Evolutionary conservation across 2,888 invertebrate genomes (phyloP), one percentile per base, ranked within the genome.

Genomic region (Mantis religiosa): DNA sequence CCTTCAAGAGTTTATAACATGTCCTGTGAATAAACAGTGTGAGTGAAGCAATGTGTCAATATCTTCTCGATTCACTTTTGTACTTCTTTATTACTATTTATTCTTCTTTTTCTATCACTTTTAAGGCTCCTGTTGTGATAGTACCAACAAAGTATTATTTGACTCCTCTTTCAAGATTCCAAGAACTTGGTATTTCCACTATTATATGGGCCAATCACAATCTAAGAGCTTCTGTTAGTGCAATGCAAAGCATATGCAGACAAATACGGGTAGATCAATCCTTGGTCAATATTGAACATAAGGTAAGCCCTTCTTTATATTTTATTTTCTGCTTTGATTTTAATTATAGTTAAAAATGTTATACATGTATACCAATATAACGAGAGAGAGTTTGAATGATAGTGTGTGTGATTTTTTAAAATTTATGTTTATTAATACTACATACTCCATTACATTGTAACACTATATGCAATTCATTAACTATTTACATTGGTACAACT

Each of bases 201-300:
- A 92, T 93, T 3, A 93, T 93, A 87, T 93, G 93, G 93, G 93
- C 93, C 88, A 93, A 93, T 91, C 93, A 93, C 90, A 93, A 93
- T 88, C 90, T 93, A 54, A 90, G 93, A 84, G 92, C 93, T 20
- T 92, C 92, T 0, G 91, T 93, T n/a, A 90, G 91, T n/a, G 93
- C 93, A 28, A 93, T 93, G 92, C 93, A 93, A 90, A 91, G 92
- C 30, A 91, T 92, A 7, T 91, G 92, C 8, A 90, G 91, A 7
- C 91, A 91, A 82, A 93, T 93, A 85, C 92, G 91, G 89, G 91
- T 92, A 81, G 92, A 93, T 41, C 92, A 93, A 89, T 92, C 92
- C n/a, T 91, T 93, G 6, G 90, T 90, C 12, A 91, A 91, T 87
- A 91, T 93, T 41, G 93, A 93, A 90, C 90, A 92, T 47, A 91